phyloP scores from a whole-genome alignment of 1,140 invertebrate genomes.

The Heliconius nattereri region DNA sequence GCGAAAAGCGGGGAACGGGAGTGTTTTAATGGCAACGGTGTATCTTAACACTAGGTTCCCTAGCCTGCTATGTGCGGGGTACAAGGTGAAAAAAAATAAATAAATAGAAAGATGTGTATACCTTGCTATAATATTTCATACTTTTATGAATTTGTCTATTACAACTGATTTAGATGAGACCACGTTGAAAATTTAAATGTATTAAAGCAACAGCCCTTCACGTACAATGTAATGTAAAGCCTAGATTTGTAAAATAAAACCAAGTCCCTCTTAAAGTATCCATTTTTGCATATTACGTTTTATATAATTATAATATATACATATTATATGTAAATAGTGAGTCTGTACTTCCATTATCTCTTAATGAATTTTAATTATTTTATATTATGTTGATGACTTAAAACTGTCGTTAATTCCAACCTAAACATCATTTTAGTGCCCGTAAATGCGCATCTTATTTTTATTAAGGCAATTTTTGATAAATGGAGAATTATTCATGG shows the following conservation, averaged over 20 bases:
- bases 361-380: constrained; percentile 3
- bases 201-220: background rate
- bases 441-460: too few species aligned
- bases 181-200: background rate
- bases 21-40: too few species aligned
- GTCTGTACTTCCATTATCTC: background rate
- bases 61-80: too few species aligned
- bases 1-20: too few species aligned
- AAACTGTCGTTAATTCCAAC: background rate
- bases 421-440: background rate
- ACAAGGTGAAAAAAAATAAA: too few species aligned
- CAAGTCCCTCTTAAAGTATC: background rate
- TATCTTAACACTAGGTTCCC: too few species aligned
- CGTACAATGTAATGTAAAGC: background rate
- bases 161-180: background rate
- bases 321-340: background rate
- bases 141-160: background rate
- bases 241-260: constrained; percentile 1
- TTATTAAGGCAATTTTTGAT: background rate
- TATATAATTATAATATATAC: constrained; percentile 5
- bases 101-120: background rate
- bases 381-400: background rate
- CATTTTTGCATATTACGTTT: constrained; percentile 6
- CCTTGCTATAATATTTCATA: background rate
- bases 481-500: too few species aligned